Evolutionary conservation across 2,797 vertebrate genomes (phyloP), one percentile per base, ranked within the genome.

Genomic region (Hybognathus amarus): DNA sequence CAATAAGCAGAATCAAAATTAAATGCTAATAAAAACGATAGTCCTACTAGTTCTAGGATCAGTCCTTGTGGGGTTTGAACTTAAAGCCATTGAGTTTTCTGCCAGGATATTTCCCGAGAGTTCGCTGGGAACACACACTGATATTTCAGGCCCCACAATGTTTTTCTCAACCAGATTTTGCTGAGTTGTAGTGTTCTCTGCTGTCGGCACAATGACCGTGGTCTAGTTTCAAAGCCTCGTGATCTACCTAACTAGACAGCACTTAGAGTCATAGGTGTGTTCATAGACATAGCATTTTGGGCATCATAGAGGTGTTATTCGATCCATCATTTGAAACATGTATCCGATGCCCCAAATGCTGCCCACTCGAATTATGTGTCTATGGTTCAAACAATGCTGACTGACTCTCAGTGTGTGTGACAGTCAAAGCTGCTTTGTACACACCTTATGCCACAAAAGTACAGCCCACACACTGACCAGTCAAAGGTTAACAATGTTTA

Each of bases 101-200:
- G 24, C 11, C 17, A 20, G 54, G 2, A 63, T 38, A 67, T 50
- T 40, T 20, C 42, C 10, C 4, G 36, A 78, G 18, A 38, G 33
- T 11, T 36, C 2, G 1, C 50, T 24, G 52, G 6, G 38, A 61
- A 36, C 33, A 13, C 1, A 27, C 20, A 52, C 20, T 38, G 61
- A 30, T 17, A n/a, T 63, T 30, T 63, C 59, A 30, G 59, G 24
- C 59, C 59, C 24, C 24, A n/a, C 61, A 22, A 11, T 52, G 63
- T 79, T 22, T 79, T 47, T 36, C 40, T 47, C 59, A 12, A 36
- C 18, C 7, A 10, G 11, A 33, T 66, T 67, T 2, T 66, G 61
- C 77, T 36, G 11, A 79, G 40, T 33, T 52, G 42, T n/a, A 18
- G 54, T 61, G 75, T 77, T 63, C 9, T 77, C 75, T 27, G 75